Percentiles rank a stretch among this genome's conserved stretches.
These are phyloP conservation scores for Leptura quadrifasciata DNA, from an alignment of 2,888 invertebrate genomes.

Conservation along the genomic window DNA sequence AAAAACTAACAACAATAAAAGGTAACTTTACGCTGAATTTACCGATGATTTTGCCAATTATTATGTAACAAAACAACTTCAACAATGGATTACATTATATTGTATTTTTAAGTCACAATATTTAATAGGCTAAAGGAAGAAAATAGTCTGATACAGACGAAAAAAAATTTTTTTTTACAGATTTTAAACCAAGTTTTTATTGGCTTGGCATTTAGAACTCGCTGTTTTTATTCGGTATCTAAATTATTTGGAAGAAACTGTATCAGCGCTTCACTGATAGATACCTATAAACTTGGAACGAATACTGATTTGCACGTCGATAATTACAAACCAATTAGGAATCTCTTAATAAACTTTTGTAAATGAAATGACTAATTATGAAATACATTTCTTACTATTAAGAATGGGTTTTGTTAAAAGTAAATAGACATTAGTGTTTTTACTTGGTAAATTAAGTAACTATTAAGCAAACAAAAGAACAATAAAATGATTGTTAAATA, in stretches of 20 bases:
- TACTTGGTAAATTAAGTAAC: neutral
- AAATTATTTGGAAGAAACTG: no score
- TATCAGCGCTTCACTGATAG: no score
- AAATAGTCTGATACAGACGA: no score
- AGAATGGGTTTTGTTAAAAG: neutral
- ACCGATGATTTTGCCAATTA: neutral
- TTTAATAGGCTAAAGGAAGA: no score
- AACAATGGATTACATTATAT: neutral
- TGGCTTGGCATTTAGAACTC: no score
- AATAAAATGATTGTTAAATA: slow-evolving; percentile 7
- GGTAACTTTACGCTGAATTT: neutral
- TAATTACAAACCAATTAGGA: no score
- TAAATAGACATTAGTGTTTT: neutral
- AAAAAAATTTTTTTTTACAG: no score
- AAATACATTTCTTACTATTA: neutral
- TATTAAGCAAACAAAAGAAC: slow-evolving; percentile 1
- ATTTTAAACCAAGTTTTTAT: no score
- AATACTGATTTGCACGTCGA: neutral
- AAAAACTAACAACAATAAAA: slow-evolving; percentile 5
- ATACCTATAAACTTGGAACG: no score
- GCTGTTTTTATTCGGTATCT: no score
- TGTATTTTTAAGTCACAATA: neutral
- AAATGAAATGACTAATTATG: neutral
- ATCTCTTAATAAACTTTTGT: neutral
- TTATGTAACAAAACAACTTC: neutral